Percentiles rank a stretch among this genome's conserved stretches.
phyloP scores from a whole-genome alignment of 2,888 invertebrate genomes.

The Rapana venosa region DNA sequence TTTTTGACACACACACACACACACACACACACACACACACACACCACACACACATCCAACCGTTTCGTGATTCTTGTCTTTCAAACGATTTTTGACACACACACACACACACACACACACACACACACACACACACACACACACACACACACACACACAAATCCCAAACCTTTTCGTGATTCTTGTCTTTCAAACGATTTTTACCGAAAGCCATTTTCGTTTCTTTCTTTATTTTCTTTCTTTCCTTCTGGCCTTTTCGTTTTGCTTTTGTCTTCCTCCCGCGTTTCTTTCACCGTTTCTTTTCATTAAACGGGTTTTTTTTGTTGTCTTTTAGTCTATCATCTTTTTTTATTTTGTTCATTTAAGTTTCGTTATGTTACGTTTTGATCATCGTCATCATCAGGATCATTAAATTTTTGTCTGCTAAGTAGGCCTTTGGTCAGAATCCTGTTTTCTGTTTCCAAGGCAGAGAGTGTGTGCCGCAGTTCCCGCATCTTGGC shows the following conservation, averaged over 20 bases:
- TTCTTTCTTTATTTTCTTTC: too few species aligned
- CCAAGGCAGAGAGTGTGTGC: slow-evolving; percentile 45
- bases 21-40: not conserved
- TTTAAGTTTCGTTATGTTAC: too few species aligned
- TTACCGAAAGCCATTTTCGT: too few species aligned
- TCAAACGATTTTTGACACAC: too few species aligned
- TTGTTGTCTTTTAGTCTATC: too few species aligned
- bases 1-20: not conserved
- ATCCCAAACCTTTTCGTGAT: too few species aligned
- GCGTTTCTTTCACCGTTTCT: not conserved
- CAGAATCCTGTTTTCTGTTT: slow-evolving; percentile 37
- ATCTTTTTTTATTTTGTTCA: too few species aligned
- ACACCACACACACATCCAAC: not conserved
- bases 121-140: not conserved
- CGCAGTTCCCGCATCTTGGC: slow-evolving; percentile 87
- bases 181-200: too few species aligned
- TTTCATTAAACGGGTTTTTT: not conserved
- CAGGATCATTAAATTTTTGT: not conserved
- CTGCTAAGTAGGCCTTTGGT: slow-evolving; percentile 33
- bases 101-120: slow-evolving; percentile 11
- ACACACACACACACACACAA: not conserved
- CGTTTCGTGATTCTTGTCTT: too few species aligned
- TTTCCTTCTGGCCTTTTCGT: not conserved
- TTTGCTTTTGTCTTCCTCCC: not conserved
- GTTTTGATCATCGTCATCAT: not conserved